Base-by-base conservation (phyloP, 64 coral and sea anemone species). In the Cladopsammia gracilis region DNA sequence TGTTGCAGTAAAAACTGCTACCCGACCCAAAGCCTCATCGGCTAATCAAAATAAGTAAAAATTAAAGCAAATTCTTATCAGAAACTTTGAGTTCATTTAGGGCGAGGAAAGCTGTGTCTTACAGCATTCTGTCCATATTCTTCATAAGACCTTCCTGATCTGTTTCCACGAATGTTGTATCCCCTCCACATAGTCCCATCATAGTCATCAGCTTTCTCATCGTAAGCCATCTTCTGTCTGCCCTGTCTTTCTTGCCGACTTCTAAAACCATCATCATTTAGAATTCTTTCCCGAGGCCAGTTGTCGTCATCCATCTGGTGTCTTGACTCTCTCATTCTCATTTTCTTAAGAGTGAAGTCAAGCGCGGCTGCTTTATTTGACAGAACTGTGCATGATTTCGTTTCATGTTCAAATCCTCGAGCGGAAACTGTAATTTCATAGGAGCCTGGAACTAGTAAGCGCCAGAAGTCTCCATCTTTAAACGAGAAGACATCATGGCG, bases 351-450 rank as follows among this genome's bases (percentile, higher is more conserved):
- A 42, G 72, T 81, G 56, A 99, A 99, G 54, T 96, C 70, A 4
- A 99, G 82, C 12, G 79, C 86, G 8, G 98, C 93, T 22, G 98
- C 88, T 42, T 96, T 89, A 3, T 81, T 34, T 6, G 94, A 78
- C 15, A 64, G 25, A 51, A 99, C 95, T 26, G 91, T 99, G 19
- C 67, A 57, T 2, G 92, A 77, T 52, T 99, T 87, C 3, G 98
- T 96, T 49, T 94, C 94, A n/a, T 86, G 98, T 52, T 99, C 98
- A 85, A 89, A 96, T 18, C 98, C 98, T 56, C 87, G 62, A n/a
- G 91, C 98, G 52, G 91, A 90, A 43, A 96, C 98, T 23, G 98
- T 96, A 20, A 99, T 86, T 15, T 99, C 98, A 86, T 99, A 99
- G 45, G 98, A 96, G 15, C 98, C 98, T 91, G 98, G 98, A 6